Evolutionary conservation across 2,888 invertebrate species (phyloP).

Genomic region (Lepetodrilus schrolli): DNA sequence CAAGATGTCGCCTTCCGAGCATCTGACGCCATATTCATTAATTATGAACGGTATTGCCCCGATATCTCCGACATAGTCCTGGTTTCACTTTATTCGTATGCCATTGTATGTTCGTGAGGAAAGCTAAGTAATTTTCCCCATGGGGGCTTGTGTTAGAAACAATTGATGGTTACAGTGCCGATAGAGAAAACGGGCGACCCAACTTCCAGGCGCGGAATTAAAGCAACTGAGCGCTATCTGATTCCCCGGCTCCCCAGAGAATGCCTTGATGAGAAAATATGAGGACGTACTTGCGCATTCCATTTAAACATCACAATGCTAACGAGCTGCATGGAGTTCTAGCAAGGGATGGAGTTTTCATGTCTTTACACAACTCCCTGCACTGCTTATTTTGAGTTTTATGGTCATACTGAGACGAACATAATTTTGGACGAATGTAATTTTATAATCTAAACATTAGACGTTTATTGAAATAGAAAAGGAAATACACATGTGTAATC

Average conservation of each 20-base stretch:
- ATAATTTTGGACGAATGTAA: too few species aligned
- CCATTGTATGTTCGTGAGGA: not conserved
- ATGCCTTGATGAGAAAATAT: constrained; percentile 7
- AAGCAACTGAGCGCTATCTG: constrained; percentile 6
- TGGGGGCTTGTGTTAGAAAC: not conserved
- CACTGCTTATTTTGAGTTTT: not conserved
- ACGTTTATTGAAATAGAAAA: too few species aligned
- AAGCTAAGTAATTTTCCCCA: constrained; percentile 17
- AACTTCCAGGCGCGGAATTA: not conserved
- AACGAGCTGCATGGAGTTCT: not conserved
- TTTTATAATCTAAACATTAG: too few species aligned
- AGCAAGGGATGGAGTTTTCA: too few species aligned
- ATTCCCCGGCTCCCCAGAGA: not conserved
- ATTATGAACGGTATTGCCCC: not conserved
- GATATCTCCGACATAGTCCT: not conserved
- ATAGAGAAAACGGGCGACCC: not conserved
- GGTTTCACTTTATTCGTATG: constrained; percentile 10
- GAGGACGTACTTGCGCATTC: constrained; percentile 14
- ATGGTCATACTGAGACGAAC: too few species aligned
- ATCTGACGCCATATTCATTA: constrained; percentile 10
- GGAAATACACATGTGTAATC: too few species aligned
- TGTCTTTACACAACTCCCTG: not conserved
- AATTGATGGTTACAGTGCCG: not conserved
- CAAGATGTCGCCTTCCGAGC: constrained; percentile 8
- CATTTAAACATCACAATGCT: constrained; percentile 13